phyloP scores from a whole-genome alignment of 2,888 invertebrate genomes.

The Balanococcus diminutus region DNA sequence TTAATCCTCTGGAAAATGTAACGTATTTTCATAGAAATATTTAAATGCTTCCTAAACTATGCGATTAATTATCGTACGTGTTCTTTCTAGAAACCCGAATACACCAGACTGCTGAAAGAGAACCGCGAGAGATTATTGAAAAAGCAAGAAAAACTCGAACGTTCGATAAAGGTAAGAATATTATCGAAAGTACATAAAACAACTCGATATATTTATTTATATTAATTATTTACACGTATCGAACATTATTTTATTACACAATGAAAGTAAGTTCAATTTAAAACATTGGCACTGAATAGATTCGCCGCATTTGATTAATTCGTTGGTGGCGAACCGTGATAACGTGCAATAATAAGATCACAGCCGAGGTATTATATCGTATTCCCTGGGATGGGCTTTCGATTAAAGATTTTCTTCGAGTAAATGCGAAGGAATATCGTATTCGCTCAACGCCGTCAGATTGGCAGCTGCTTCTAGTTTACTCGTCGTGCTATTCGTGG shows the following conservation, averaged over 20 bases:
- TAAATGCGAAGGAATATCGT: conserved; percentile 46
- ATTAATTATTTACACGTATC: neutral
- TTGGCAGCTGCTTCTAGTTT: neutral
- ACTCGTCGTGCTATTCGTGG: conserved; percentile 35
- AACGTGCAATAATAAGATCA: conserved; percentile 18
- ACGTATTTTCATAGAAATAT: no score
- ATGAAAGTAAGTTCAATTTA: conserved; percentile 9
- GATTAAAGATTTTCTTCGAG: conserved; percentile 36
- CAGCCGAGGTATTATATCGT: conserved; percentile 18
- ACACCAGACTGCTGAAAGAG: neutral
- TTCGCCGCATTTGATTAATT: neutral
- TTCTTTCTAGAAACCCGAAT: neutral
- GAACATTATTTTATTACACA: neutral
- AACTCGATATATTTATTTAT: neutral
- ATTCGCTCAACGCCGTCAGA: conserved; percentile 19
- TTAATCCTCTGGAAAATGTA: neutral
- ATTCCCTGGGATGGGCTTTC: neutral
- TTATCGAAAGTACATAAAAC: no score
- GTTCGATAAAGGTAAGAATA: neutral
- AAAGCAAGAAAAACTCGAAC: neutral
- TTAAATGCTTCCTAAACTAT: no score
- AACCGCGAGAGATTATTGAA: neutral
- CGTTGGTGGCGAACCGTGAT: neutral
- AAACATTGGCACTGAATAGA: neutral
- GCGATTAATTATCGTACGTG: no score